Evolutionary conservation across 1,140 invertebrate species (phyloP), one percentile per base, ranked within the genome.

Genomic region (Gonatopus flavifemur): DNA sequence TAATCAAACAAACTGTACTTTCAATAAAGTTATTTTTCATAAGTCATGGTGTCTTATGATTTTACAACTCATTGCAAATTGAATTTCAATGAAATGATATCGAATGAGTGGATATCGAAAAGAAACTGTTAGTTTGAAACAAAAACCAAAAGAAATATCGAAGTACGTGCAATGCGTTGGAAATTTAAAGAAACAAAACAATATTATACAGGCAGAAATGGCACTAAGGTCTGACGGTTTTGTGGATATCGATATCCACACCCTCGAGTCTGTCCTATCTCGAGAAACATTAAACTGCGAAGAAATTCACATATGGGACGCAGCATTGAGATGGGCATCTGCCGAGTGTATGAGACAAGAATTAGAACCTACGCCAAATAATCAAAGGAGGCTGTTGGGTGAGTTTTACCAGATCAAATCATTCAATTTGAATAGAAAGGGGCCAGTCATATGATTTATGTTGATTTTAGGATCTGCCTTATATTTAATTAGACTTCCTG

Each of bases 191-290:
- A n/a, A n/a, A n/a, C n/a, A n/a, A n/a, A n/a, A n/a, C n/a, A n/a
- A n/a, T 62, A 52, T 55, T 77, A 80, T 82, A 47, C 82, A 94
- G 90, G 92, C 92, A 67, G 91, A 94, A 82, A 91, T 94, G 87
- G 92, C 92, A 40, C 82, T 95, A 55, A 88, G 88, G 62, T 94
- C 92, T n/a, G 93, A 95, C 69, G 91, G 91, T 52, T 94, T 95
- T 80, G 86, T 91, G 50, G 91, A 95, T 68, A 94, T 96, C 66
- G 92, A 95, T 76, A 86, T 90, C 59, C 87, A 90, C 47, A 95
- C 93, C 1, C 81, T 96, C 44, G 88, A 92, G 71, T 91, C 88
- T 28, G 92, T 95, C 57, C 80, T 96, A 52, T 87, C 85, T 37
- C 82, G 93, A 52, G 93, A 96, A 79, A 94, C 92, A 3, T 79